Evolutionary conservation across 2,113 vertebrate genomes (phyloP), one percentile per base, ranked within the genome.

Genomic region (Puffinus mauretanicus): DNA sequence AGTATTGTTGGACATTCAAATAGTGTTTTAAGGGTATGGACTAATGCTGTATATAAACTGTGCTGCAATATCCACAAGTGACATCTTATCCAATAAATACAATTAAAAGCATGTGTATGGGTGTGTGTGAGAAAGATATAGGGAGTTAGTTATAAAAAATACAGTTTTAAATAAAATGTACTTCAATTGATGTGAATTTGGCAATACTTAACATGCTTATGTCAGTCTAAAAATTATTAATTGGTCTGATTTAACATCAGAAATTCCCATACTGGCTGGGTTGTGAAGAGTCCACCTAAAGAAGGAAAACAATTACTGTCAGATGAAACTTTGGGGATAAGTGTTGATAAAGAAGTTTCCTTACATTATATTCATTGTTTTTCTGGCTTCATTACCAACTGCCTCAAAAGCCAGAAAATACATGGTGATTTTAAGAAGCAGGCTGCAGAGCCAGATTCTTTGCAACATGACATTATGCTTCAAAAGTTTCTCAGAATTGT

Each of bases 301-400:
- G 73, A 93, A 96, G 76, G 34, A 90, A 96, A 97, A 90, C 69
- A 97, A 82, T 91, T 92, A 84, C 26, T 94, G 86, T 61, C 84
- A 92, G 44, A 91, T 87, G 89, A 97, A 96, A 91, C 49, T 85
- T 97, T 92, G 86, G 90, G 69, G 58, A 91, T 91, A 84, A 91
- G 61, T 96, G 94, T 91, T 97, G 95, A 97, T 97, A 78, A 97
- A 96, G 91, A 94, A 67, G n/a, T 94, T 98, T 97, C 93, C 87
- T 97, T 92, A 34, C 76, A 97, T 97, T 96, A 97, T 94, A 96
- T 96, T 97, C 7, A 22, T 90, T 91, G n/a, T 54, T n/a, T 96
- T 98, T 98, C 97, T 97, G 92, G 83, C 91, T 93, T 97, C 90
- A 61, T 96, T 93, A 93, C 61, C 51, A 29, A 71, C 82, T 92